Base-by-base conservation (phyloP, 2,113 vertebrate genomes). In the Brachionichthys hirsutus region DNA sequence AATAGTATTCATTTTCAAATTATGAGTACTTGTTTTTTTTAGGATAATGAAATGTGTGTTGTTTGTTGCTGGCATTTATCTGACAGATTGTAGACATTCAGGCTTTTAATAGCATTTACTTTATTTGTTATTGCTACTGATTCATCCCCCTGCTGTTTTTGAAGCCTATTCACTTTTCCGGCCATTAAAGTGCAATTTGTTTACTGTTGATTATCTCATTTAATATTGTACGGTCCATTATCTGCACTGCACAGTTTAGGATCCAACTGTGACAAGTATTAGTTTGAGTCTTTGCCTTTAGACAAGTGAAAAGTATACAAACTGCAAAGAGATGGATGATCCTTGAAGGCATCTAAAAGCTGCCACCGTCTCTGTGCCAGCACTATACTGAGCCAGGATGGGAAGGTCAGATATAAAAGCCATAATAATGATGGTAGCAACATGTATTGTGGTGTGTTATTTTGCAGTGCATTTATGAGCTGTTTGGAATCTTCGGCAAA, bases 181-280 rank as follows among this genome's bases (percentile, higher is more conserved):
- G 35, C 54, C 53, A 77, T 85, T 73, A 75, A 68, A 67, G 59
- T 55, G 47, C 51, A 62, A 64, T 67, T 72, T 66, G 14, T 62
- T 69, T 74, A 59, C 49, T 51, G 52, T 77, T 72, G 68, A 73
- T 64, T 43, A 62, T 70, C 62, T 65, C 49, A 40, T 81, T 62
- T 75, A 13, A 79, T 67, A 73, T 30, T 5, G 30, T 41, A 59
- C 0, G 2, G 34, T 12, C 59, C 53, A 74, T 83, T 83, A 71
- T 58, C 65, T 62, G 65, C 64, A 43, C 58, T 52, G 63, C 56
- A 9, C 45, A 45, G 17, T 62, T 54, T 22, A 40, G 30, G 49
- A 58, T 70, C 62, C 47, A 67, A 64, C 67, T 74, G 65, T 60
- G 65, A 13, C 42, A 24, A 18, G 11, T 19, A 19, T 55, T 74